Evolutionary conservation across 2,888 invertebrate genomes (phyloP).

Genomic region (Drosophila anceps): DNA sequence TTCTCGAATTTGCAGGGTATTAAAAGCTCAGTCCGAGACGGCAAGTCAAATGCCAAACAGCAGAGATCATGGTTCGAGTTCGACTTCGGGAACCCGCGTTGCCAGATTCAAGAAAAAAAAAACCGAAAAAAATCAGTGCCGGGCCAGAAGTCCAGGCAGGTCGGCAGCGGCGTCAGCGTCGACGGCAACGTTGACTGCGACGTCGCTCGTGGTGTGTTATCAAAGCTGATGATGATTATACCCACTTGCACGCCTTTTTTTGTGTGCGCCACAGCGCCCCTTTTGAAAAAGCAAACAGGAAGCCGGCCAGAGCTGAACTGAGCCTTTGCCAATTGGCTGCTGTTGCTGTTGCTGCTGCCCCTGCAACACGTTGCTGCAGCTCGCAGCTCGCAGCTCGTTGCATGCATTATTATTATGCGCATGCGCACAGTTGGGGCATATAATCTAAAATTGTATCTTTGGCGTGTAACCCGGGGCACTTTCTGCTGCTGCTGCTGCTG

Average conservation of each 20-base stretch:
- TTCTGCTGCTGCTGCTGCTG: slow-evolving; percentile 47
- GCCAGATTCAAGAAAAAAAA: slow-evolving; percentile 11
- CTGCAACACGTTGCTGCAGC: slow-evolving; percentile 24
- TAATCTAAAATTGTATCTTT: slow-evolving; percentile 84
- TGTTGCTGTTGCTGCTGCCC: slow-evolving; percentile 30
- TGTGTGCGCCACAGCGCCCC: slow-evolving; percentile 32
- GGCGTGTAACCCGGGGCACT: slow-evolving; percentile 84
- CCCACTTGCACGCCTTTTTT: slow-evolving; percentile 79
- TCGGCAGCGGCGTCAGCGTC: slow-evolving; percentile 38
- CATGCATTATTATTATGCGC: slow-evolving; percentile 83
- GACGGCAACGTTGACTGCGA: slow-evolving; percentile 21
- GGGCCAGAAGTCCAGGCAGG: slow-evolving; percentile 43
- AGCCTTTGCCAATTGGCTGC: slow-evolving; percentile 72
- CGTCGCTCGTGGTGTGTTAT: slow-evolving; percentile 81
- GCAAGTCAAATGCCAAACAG: slow-evolving; percentile 80
- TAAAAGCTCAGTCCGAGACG: slow-evolving; percentile 48
- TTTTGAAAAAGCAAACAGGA: slow-evolving; percentile 59
- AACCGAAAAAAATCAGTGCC: slow-evolving; percentile 6
- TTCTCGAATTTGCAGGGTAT: slow-evolving; percentile 3
- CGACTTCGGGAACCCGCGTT: slow-evolving; percentile 48
- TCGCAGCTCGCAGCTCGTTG: slow-evolving; percentile 63
- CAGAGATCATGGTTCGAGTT: slow-evolving; percentile 66
- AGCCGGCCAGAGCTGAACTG: slow-evolving; percentile 56
- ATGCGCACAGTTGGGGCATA: slow-evolving; percentile 82
- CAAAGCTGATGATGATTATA: slow-evolving; percentile 84